These are phyloP conservation scores for Tetragonula carbonaria DNA, from an alignment of 2,888 invertebrate species.

Conservation along the genomic window DNA sequence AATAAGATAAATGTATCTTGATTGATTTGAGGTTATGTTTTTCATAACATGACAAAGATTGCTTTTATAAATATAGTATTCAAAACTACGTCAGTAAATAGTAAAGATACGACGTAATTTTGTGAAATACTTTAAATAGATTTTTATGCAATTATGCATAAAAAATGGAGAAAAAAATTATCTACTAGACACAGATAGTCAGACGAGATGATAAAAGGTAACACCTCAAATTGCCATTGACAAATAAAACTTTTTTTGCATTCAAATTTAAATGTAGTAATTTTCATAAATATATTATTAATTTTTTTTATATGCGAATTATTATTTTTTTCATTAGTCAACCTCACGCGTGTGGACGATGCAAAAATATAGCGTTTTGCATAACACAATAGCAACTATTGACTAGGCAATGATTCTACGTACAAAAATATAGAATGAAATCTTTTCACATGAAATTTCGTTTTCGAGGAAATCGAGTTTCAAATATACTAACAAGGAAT, in stretches of 20 bases:
- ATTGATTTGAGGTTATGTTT: conserved; percentile 32
- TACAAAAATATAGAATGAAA: no score
- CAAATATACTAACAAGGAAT: no score
- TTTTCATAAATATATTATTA: not conserved
- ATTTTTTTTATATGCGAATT: not conserved
- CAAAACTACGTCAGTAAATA: not conserved
- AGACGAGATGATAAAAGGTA: not conserved
- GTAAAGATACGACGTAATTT: not conserved
- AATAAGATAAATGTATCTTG: conserved; percentile 2
- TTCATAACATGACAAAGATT: not conserved
- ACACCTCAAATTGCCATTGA: not conserved
- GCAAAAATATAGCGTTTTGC: no score
- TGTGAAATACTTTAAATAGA: not conserved
- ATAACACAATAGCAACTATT: no score
- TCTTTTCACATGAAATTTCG: no score
- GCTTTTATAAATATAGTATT: not conserved
- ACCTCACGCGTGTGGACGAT: no score
- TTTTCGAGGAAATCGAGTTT: no score
- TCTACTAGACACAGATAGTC: not conserved
- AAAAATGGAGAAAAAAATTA: not conserved
- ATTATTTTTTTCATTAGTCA: not conserved
- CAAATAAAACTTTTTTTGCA: not conserved
- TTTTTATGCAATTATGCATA: not conserved
- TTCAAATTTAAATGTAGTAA: not conserved
- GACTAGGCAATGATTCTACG: no score